Percentiles rank a stretch among this genome's conserved stretches.
These are phyloP conservation scores for Strigops habroptila DNA, from an alignment of 2,113 vertebrate species.

Conservation along the genomic window DNA sequence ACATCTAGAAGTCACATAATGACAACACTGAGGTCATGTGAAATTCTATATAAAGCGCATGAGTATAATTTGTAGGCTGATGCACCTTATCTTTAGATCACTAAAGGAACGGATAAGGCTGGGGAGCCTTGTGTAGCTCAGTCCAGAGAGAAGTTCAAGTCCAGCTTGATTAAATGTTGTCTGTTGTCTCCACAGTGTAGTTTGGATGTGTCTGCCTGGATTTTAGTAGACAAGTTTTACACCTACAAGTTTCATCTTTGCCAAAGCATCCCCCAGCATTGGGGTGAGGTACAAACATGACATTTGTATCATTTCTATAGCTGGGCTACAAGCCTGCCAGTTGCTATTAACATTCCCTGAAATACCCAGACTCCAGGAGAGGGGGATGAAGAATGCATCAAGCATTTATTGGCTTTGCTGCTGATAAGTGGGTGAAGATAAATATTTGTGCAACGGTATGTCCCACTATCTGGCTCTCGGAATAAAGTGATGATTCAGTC, in stretches of 20 bases:
- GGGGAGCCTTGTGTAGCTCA: neutral
- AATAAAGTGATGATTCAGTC: neutral
- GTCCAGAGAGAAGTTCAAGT: neutral
- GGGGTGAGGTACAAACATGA: neutral
- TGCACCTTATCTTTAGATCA: neutral
- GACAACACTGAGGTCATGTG: accelerated
- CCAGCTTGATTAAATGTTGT: neutral
- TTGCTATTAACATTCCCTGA: neutral
- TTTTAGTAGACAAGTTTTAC: neutral
- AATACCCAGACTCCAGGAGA: neutral
- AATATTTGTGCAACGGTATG: neutral
- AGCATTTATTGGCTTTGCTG: neutral
- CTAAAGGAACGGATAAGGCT: neutral
- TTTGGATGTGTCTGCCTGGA: neutral
- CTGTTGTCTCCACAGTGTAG: neutral
- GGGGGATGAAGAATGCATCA: neutral
- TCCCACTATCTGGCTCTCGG: neutral
- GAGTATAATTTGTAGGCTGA: neutral
- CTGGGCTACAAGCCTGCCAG: neutral
- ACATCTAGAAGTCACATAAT: neutral
- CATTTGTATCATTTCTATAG: neutral
- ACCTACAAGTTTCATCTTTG: neutral
- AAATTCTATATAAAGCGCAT: neutral
- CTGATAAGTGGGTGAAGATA: neutral
- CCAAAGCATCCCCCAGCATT: neutral